Conservation (phyloP, 2,888 invertebrate species). For the Cabera pusaria region DNA sequence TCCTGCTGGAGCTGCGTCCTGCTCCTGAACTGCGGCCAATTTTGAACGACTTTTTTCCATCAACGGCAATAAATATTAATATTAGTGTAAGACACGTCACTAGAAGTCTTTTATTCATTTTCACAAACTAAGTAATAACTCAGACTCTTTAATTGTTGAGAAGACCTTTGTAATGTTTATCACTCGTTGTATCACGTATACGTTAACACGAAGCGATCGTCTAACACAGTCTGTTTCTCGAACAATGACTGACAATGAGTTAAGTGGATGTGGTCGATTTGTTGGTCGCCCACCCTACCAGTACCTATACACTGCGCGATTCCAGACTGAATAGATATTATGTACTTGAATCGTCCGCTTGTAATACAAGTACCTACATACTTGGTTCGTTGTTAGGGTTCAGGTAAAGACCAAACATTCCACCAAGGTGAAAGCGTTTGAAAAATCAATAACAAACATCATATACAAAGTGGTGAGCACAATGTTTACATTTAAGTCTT, state of each 20-base stretch:
- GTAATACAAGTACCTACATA: slow-evolving; percentile 35
- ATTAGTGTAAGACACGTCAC: slow-evolving; percentile 43
- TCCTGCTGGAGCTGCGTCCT: slow-evolving; percentile 57
- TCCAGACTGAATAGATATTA: no score
- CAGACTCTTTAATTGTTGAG: slow-evolving; percentile 6
- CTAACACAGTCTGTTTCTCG: slow-evolving; percentile 58
- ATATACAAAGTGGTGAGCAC: no score
- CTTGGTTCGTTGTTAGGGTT: slow-evolving; percentile 36
- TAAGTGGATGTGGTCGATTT: slow-evolving; percentile 48
- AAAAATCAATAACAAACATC: slow-evolving; percentile 35
- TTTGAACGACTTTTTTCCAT: slow-evolving; percentile 61
- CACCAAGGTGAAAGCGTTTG: slow-evolving; percentile 36
- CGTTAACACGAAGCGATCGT: slow-evolving; percentile 39
- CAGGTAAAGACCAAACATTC: slow-evolving; percentile 37
- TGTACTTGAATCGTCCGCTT: slow-evolving; percentile 17
- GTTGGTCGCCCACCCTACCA: slow-evolving; percentile 58
- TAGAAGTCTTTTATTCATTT: slow-evolving; percentile 49
- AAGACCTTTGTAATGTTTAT: slow-evolving; percentile 12
- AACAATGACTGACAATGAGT: slow-evolving; percentile 56
- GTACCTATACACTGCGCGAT: slow-evolving; percentile 29
- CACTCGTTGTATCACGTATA: slow-evolving; percentile 7
- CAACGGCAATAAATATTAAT: slow-evolving; percentile 45
- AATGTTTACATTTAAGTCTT: no score
- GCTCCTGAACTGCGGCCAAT: slow-evolving; percentile 63
- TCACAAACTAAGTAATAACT: slow-evolving; percentile 11